phyloP scores from a whole-genome alignment of 2,113 vertebrate species.

The Sapajus apella region DNA sequence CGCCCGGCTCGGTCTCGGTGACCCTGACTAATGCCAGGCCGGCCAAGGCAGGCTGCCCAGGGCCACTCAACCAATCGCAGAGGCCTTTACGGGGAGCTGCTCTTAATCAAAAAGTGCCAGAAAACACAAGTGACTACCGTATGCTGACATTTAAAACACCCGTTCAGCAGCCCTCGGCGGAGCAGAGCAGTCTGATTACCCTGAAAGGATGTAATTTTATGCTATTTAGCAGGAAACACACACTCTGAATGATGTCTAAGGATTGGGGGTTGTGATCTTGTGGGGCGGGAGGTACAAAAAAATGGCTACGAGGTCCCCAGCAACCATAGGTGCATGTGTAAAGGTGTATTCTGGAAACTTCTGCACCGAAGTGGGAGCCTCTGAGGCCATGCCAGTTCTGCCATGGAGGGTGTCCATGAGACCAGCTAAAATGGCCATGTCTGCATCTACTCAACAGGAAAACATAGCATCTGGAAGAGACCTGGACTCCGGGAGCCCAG shows the following conservation, averaged over 20 bases:
- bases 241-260: constrained; percentile 53
- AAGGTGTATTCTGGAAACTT: background rate
- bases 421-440: fast-evolving
- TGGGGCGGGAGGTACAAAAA: background rate
- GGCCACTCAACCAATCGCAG: background rate
- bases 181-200: constrained; percentile 74
- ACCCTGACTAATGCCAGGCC: background rate
- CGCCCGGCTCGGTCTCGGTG: background rate
- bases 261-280: background rate
- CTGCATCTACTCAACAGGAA: background rate
- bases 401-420: fast-evolving
- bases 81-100: background rate
- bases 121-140: constrained; percentile 32
- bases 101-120: constrained; percentile 49
- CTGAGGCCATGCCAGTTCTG: fast-evolving
- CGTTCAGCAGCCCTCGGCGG: constrained; percentile 61
- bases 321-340: background rate
- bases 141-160: constrained; percentile 68
- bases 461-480: background rate
- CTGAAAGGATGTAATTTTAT: constrained; percentile 79
- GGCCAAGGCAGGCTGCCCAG: background rate
- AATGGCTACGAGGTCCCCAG: fast-evolving
- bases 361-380: background rate
- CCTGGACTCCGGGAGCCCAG: fast-evolving
- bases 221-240: constrained; percentile 75